These are phyloP conservation scores for Labrus mixtus DNA, from an alignment of 2,113 vertebrate species.

Conservation along the genomic window DNA sequence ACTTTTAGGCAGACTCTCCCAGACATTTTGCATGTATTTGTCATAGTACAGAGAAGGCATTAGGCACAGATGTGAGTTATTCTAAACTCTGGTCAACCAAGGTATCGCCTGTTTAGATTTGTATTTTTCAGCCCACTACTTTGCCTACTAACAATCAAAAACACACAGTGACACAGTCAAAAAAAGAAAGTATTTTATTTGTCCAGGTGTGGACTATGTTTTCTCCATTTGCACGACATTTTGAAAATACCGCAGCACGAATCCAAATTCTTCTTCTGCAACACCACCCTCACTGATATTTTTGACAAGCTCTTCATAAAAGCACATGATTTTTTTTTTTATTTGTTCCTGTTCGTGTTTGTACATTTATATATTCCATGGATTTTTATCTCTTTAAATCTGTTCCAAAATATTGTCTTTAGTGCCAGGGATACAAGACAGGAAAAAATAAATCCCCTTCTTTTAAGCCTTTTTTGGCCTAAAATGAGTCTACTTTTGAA, in stretches of 20 bases:
- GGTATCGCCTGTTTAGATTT: slow-evolving; percentile 7
- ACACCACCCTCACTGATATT: neutral
- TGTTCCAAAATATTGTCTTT: neutral
- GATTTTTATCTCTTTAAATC: neutral
- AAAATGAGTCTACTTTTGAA: neutral
- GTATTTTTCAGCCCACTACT: slow-evolving; percentile 24
- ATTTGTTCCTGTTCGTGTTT: too few relatives aligned
- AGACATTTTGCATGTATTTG: slow-evolving; percentile 21
- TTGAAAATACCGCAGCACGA: neutral
- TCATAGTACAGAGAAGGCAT: slow-evolving; percentile 21
- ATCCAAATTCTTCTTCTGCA: neutral
- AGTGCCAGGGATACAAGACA: neutral
- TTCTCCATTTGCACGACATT: neutral
- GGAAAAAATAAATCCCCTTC: neutral
- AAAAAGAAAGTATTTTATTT: neutral
- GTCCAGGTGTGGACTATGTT: slow-evolving; percentile 7
- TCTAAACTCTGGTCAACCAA: slow-evolving; percentile 17
- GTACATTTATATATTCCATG: neutral
- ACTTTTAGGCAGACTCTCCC: slow-evolving; percentile 28
- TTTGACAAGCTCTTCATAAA: neutral
- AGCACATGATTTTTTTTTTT: neutral
- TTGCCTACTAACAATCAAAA: slow-evolving; percentile 12
- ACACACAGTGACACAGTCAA: neutral
- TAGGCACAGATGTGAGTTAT: slow-evolving; percentile 15
- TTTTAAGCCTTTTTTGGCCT: neutral